A percentile compares a stretch with the other conserved stretches of the same genome.
These are phyloP conservation scores for Timandra comae DNA, from an alignment of 2,888 invertebrate species.

Conservation along the genomic window DNA sequence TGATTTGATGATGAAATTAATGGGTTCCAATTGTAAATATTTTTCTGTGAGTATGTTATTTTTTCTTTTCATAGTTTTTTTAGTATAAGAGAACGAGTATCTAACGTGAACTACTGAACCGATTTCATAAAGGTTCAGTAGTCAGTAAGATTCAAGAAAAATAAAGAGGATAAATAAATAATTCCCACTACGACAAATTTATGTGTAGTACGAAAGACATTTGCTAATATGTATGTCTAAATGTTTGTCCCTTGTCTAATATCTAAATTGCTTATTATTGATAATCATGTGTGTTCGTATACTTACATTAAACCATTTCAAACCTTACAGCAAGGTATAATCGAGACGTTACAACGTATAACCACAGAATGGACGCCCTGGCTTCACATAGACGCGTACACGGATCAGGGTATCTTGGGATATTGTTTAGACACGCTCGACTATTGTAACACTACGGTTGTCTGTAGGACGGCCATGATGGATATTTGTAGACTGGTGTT, in stretches of 20 bases:
- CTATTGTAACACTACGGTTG: constrained; percentile 48
- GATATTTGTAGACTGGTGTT: constrained; percentile 58
- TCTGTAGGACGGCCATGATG: constrained; percentile 41
- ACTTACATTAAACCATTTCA: too few species aligned
- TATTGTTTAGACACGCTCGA: constrained; percentile 57
- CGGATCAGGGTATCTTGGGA: constrained; percentile 47
- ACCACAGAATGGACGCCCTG: constrained; percentile 82
- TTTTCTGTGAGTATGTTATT: constrained; percentile 77
- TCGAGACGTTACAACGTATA: constrained; percentile 81
- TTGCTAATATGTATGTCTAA: too few species aligned
- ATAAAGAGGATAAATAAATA: too few species aligned
- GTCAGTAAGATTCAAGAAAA: too few species aligned
- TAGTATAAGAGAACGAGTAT: too few species aligned
- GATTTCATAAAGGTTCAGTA: too few species aligned
- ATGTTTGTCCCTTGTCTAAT: too few species aligned
- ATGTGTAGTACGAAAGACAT: too few species aligned
- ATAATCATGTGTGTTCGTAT: too few species aligned
- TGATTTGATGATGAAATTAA: constrained; percentile 55
- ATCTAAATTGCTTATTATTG: too few species aligned
- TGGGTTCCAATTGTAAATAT: constrained; percentile 80
- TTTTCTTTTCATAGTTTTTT: constrained; percentile 5
- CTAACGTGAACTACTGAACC: too few species aligned
- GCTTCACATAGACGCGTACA: constrained; percentile 81
- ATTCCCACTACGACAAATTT: too few species aligned
- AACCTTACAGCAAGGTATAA: constrained; percentile 69